Evolutionary conservation across 2,113 vertebrate genomes (phyloP).

Genomic region (Tylochromis polylepis): DNA sequence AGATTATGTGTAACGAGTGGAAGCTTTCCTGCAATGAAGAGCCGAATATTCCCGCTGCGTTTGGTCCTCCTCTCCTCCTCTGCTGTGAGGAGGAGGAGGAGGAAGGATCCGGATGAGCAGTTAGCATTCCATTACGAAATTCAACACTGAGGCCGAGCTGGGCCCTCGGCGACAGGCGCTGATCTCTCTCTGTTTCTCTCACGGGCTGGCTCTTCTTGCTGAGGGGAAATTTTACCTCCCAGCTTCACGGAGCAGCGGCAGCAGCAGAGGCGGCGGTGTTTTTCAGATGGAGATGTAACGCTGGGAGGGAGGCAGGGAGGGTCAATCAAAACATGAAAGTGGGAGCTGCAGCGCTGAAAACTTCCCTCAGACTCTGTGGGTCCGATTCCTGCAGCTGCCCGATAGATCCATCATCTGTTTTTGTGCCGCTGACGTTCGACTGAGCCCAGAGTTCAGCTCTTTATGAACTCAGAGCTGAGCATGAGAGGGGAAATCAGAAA

Average conservation of each 20-base stretch:
- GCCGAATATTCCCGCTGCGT: not conserved
- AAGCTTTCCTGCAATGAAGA: not conserved
- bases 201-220: not conserved
- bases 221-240: not conserved
- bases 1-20: not conserved
- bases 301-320: not conserved
- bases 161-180: constrained; percentile 62
- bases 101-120: constrained; percentile 80
- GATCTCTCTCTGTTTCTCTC: constrained; percentile 38
- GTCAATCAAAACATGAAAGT: not conserved
- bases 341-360: not conserved
- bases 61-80: constrained; percentile 2
- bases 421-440: not conserved
- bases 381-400: not conserved
- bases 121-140: constrained; percentile 89
- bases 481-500: accelerated
- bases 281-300: not conserved
- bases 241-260: not conserved
- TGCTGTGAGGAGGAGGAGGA: constrained; percentile 49
- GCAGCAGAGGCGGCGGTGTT: not conserved
- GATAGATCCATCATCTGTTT: not conserved
- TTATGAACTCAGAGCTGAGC: not conserved
- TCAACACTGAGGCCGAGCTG: constrained; percentile 81
- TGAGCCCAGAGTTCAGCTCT: not conserved
- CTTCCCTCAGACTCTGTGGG: not conserved